Conservation (phyloP, 2,888 invertebrate genomes). For the Erpobdella octoculata region DNA sequence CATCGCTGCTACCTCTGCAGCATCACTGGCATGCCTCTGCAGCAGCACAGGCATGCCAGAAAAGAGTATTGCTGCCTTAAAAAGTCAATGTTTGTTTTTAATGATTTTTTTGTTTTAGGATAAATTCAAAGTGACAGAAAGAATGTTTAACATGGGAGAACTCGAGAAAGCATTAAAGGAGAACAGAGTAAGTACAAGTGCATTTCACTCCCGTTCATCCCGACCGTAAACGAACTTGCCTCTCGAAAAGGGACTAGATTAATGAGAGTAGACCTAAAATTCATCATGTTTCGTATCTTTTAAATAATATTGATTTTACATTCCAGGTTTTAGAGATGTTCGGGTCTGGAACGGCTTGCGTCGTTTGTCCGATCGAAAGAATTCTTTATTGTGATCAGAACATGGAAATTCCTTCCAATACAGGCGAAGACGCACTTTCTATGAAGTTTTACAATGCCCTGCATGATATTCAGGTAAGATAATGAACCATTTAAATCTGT, state of each 20-base stretch:
- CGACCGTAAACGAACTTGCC: too few species aligned
- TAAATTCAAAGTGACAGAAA: constrained; percentile 64
- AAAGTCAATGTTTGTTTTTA: too few species aligned
- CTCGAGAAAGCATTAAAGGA: constrained; percentile 66
- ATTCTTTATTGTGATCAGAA: constrained; percentile 66
- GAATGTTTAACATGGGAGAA: constrained; percentile 70
- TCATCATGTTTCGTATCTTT: too few species aligned
- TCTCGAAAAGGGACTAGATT: too few species aligned
- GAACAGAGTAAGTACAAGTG: constrained; percentile 67
- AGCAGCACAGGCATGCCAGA: too few species aligned
- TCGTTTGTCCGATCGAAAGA: constrained; percentile 80
- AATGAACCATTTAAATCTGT: too few species aligned
- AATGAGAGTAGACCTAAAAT: too few species aligned
- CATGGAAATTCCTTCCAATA: constrained; percentile 54
- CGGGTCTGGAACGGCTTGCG: constrained; percentile 93
- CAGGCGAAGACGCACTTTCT: constrained; percentile 62
- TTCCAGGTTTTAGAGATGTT: constrained; percentile 84
- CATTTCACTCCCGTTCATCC: too few species aligned
- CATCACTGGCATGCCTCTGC: too few species aligned
- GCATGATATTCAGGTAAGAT: constrained; percentile 66
- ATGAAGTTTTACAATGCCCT: constrained; percentile 68
- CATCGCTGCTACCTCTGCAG: too few species aligned
- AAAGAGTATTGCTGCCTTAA: too few species aligned
- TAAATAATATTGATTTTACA: too few species aligned
- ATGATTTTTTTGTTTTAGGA: constrained; percentile 12